Evolutionary conservation across 2,113 vertebrate species (phyloP).

Genomic region (Microtus ochrogaster): DNA sequence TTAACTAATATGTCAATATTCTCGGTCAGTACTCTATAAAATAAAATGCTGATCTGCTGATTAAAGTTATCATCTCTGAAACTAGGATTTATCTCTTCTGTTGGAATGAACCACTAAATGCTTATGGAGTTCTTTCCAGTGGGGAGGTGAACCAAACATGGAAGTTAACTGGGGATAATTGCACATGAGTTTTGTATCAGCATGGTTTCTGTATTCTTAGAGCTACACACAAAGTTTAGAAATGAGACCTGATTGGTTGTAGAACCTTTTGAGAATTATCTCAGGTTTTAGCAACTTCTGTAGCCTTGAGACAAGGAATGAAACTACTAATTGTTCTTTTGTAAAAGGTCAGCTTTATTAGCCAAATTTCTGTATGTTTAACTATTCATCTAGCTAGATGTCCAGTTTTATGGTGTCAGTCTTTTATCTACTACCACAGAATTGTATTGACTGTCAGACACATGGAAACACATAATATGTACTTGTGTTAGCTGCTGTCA

Average conservation of each 20-base stretch:
- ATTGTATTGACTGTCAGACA: neutral
- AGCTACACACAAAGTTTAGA: neutral
- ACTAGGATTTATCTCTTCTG: neutral
- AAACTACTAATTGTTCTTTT: constrained; percentile 37
- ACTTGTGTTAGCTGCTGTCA: neutral
- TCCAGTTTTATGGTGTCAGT: neutral
- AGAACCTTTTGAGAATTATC: constrained; percentile 48
- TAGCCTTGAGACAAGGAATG: constrained; percentile 51
- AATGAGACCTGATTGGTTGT: constrained; percentile 1
- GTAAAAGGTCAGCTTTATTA: neutral
- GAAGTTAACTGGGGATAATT: neutral
- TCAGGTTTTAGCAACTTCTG: constrained; percentile 32
- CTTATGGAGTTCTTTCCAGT: neutral
- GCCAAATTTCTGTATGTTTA: neutral
- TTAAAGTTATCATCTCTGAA: constrained; percentile 8
- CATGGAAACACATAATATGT: too few species aligned
- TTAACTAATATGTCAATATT: neutral
- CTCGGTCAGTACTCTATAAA: too few species aligned
- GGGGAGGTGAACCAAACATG: neutral
- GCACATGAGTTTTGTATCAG: neutral
- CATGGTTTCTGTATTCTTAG: neutral
- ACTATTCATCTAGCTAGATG: neutral
- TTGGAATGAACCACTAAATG: neutral
- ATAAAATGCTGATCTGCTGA: neutral
- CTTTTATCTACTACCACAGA: neutral